Evolutionary conservation across 1,140 invertebrate genomes (phyloP).

Genomic region (Batillaria attramentaria): DNA sequence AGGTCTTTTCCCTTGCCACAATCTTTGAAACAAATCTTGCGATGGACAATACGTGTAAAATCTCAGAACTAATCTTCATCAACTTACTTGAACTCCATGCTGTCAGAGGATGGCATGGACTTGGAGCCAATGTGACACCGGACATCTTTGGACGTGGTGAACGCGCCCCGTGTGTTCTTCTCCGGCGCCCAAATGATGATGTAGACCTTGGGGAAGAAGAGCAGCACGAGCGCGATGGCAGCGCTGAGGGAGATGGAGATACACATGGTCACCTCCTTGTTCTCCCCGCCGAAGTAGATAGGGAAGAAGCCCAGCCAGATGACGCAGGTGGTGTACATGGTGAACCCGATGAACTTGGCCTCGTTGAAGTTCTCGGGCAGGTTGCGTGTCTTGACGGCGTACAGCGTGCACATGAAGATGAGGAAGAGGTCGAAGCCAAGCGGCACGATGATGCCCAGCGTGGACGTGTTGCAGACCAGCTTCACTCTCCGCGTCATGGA

Average conservation of each 20-base stretch:
- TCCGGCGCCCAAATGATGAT: slow-evolving; percentile 84
- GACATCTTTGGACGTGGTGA: slow-evolving; percentile 83
- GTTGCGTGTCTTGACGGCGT: slow-evolving; percentile 89
- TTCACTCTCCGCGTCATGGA: slow-evolving; percentile 66
- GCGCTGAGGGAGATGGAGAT: slow-evolving; percentile 82
- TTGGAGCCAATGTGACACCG: slow-evolving; percentile 83
- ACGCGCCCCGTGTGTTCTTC: slow-evolving; percentile 84
- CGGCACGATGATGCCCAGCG: slow-evolving; percentile 82
- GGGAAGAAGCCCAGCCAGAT: slow-evolving; percentile 92
- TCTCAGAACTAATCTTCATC: neutral
- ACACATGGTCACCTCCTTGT: slow-evolving; percentile 81
- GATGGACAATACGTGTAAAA: too few relatives aligned
- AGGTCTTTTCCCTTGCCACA: neutral
- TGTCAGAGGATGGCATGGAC: slow-evolving; percentile 59
- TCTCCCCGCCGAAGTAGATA: slow-evolving; percentile 86
- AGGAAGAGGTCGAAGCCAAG: slow-evolving; percentile 86
- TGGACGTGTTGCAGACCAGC: slow-evolving; percentile 81
- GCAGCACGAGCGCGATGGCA: slow-evolving; percentile 82
- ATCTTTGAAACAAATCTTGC: neutral
- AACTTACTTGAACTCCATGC: slow-evolving; percentile 57
- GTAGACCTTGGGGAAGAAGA: slow-evolving; percentile 87
- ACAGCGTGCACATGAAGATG: slow-evolving; percentile 85
- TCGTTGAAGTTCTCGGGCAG: slow-evolving; percentile 90
- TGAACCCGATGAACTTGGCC: slow-evolving; percentile 76
- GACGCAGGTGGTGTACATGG: slow-evolving; percentile 90